These are phyloP conservation scores for Zophobas morio DNA, from an alignment of 1,140 invertebrate genomes.

Conservation along the genomic window DNA sequence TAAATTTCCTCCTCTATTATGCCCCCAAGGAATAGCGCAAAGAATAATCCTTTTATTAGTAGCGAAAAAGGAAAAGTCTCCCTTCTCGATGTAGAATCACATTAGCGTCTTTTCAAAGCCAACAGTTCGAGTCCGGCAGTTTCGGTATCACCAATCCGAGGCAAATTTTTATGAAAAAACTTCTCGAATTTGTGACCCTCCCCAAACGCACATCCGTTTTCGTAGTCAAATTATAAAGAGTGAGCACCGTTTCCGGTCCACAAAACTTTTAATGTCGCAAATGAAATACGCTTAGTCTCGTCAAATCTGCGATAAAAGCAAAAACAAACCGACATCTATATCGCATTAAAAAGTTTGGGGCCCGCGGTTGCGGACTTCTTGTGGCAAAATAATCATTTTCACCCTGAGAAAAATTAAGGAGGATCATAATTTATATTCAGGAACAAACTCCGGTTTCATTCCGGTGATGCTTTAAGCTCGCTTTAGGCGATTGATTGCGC, in stretches of 20 bases:
- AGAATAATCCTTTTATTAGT: slow-evolving; percentile 2
- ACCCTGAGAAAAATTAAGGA: slow-evolving; percentile 3
- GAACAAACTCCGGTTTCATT: slow-evolving; percentile 1
- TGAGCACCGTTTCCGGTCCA: slow-evolving; percentile 26
- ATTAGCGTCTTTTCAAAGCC: not conserved
- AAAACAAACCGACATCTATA: slow-evolving; percentile 38
- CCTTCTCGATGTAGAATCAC: too few relatives aligned
- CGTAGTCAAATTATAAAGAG: slow-evolving; percentile 24
- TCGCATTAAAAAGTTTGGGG: slow-evolving; percentile 36
- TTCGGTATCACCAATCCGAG: not conserved
- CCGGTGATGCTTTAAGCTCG: slow-evolving; percentile 7
- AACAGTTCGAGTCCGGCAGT: not conserved
- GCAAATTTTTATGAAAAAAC: slow-evolving; percentile 1
- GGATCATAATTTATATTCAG: slow-evolving; percentile 14
- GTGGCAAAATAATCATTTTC: slow-evolving; percentile 18
- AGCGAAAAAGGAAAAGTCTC: too few relatives aligned
- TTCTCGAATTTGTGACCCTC: not conserved
- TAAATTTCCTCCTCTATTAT: slow-evolving; percentile 13
- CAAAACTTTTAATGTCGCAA: slow-evolving; percentile 28
- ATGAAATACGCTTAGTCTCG: slow-evolving; percentile 33
- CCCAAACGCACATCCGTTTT: not conserved
- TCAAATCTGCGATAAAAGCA: slow-evolving; percentile 41
- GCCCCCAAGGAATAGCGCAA: not conserved
- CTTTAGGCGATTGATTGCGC: slow-evolving; percentile 19
- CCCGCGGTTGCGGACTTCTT: slow-evolving; percentile 20